These are phyloP conservation scores for Hipposideros armiger DNA, from an alignment of 2,113 vertebrate species.

Conservation along the genomic window DNA sequence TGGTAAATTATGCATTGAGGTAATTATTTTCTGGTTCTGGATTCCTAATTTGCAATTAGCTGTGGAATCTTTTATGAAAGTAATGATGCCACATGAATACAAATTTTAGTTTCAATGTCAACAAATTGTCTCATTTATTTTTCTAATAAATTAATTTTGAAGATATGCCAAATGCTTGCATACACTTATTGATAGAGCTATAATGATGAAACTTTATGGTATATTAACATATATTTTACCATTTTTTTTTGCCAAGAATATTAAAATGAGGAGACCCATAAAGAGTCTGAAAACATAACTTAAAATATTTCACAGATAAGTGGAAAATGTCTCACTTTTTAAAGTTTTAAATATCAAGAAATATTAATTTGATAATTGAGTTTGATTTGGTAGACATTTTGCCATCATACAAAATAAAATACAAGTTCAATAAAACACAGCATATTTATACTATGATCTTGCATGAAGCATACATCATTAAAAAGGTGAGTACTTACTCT, in stretches of 20 bases:
- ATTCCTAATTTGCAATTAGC: neutral
- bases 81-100: neutral
- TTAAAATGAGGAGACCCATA: neutral
- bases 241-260: neutral
- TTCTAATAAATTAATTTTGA: neutral
- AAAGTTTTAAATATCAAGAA: neutral
- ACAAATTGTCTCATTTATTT: neutral
- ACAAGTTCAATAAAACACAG: neutral
- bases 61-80: neutral
- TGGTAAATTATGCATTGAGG: neutral
- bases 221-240: neutral
- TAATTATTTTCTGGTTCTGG: neutral
- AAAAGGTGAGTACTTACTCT: neutral
- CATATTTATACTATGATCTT: neutral
- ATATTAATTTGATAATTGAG: neutral
- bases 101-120: neutral
- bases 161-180: neutral
- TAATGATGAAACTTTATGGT: neutral
- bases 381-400: neutral
- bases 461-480: neutral
- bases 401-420: neutral
- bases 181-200: neutral
- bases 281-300: neutral
- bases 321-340: neutral
- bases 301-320: neutral